A percentile compares a stretch with the other conserved stretches of the same genome.
These are phyloP conservation scores for Ranitomeya imitator DNA, from an alignment of 2,113 vertebrate species.

Conservation along the genomic window DNA sequence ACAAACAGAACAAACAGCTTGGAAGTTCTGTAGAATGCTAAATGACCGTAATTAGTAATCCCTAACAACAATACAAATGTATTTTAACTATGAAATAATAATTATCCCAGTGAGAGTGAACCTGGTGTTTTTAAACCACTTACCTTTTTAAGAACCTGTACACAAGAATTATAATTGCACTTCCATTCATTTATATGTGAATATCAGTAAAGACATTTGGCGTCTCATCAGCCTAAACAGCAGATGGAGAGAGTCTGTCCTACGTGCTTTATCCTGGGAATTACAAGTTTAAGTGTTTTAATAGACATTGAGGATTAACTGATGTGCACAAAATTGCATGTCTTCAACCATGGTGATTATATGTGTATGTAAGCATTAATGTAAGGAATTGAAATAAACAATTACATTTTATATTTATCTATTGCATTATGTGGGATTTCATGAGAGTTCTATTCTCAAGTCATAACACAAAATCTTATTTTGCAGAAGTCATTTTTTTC, in stretches of 20 bases:
- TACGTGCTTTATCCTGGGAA: conserved; percentile 71
- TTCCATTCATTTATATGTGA: conserved; percentile 65
- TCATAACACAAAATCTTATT: neutral
- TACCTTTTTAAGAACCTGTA: conserved; percentile 62
- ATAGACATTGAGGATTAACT: conserved; percentile 73
- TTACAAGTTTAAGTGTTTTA: conserved; percentile 73
- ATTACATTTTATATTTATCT: conserved; percentile 60
- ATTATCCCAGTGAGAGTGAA: conserved; percentile 62
- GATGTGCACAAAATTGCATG: conserved; percentile 69
- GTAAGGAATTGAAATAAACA: conserved; percentile 70
- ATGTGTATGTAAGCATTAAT: conserved; percentile 71
- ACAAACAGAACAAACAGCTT: neutral
- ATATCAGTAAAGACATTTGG: conserved; percentile 74
- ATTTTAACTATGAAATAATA: conserved; percentile 62
- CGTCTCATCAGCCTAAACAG: conserved; percentile 76
- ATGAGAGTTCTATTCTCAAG: neutral
- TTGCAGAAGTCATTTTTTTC: neutral
- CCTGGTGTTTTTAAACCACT: conserved; percentile 62
- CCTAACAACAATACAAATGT: conserved; percentile 58
- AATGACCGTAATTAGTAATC: neutral
- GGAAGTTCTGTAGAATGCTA: neutral
- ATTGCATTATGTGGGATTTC: neutral
- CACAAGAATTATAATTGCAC: conserved; percentile 67
- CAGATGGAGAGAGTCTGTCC: conserved; percentile 72
- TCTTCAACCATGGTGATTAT: conserved; percentile 68